Base-by-base conservation (phyloP, 2,113 vertebrate species). In the Pelecanus crispus region DNA sequence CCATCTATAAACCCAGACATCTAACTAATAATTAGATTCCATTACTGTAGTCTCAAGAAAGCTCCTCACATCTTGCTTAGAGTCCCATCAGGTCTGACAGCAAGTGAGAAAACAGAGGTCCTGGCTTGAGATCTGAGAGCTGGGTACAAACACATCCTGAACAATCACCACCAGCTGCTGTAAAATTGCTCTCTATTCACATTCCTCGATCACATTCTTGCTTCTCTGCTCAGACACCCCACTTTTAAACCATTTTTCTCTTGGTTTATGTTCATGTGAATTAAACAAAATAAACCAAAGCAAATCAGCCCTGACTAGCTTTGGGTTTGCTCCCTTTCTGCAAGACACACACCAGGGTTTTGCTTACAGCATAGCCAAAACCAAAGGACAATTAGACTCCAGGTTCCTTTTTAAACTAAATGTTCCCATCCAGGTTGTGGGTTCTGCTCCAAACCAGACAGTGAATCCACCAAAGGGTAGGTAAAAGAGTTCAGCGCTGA, bases 391-490 rank as follows among this genome's bases (percentile, higher is more conserved):
- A 63, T 94, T 95, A 89, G 79, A 79, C 58, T 83, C 87, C 91
- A 82, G 78, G 62, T 97, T 91, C 59, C 70, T 50, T 78, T 92
- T 73, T 61, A 82, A 92, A 90, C 36, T 50, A 88, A 95, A 81
- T 6, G 5, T 90, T 96, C 66, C 71, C 63, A 75, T 75, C 58
- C 79, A 94, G 94, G 74, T 67, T 56, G 4, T 14, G 71, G 78
- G 19, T 95, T 90, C 71, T 81, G 66, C 87, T 93, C 89, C 96
- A 97, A 94, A 78, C 81, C 92, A 95, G 94, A 62, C 53, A 81
- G 42, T 0, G 13, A 93, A 93, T 47, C 62, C 84, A 83, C 84
- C 53, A 20, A 82, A 5, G 32, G 26, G 49, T 24, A 6, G 6
- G 42, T 40, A 56, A 80, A 70, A 75, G n/a, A 47, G 52, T 74